phyloP scores from a whole-genome alignment of 2,113 vertebrate species.

The Alaudala cheleensis region DNA sequence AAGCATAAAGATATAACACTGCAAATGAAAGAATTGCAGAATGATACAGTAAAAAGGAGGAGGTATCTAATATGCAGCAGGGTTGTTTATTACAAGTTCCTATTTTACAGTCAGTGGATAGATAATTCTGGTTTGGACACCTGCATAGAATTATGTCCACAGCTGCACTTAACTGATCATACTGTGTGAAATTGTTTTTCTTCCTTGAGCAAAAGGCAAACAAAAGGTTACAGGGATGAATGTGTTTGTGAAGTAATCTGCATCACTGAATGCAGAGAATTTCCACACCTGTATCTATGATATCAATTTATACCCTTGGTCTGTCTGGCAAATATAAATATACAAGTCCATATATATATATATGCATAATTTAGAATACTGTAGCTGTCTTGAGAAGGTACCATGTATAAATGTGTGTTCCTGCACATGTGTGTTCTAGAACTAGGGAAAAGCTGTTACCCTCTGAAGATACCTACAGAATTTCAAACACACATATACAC shows the following conservation, averaged over 20 bases:
- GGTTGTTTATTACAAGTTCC: neutral
- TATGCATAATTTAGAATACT: neutral
- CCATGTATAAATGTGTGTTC: neutral
- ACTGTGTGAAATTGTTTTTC: neutral
- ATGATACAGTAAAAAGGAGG: neutral
- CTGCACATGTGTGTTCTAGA: accelerated
- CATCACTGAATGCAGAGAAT: neutral
- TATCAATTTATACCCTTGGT: neutral
- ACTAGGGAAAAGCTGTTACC: neutral
- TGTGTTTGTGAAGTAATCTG: neutral
- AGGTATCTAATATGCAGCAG: neutral
- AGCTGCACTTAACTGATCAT: neutral
- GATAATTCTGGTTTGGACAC: neutral
- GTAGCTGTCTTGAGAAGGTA: neutral
- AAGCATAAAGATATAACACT: neutral
- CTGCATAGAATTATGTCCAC: neutral
- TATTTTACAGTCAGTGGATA: neutral
- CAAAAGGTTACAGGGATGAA: neutral
- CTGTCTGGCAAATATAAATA: neutral
- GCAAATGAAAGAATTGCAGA: neutral
- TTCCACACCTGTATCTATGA: neutral
- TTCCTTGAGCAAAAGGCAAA: neutral
- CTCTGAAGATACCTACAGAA: neutral
- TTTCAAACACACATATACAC: neutral
- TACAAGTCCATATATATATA: neutral